Evolutionary conservation across 2,113 vertebrate species (phyloP).

Genomic region (Dermatemys mawii): DNA sequence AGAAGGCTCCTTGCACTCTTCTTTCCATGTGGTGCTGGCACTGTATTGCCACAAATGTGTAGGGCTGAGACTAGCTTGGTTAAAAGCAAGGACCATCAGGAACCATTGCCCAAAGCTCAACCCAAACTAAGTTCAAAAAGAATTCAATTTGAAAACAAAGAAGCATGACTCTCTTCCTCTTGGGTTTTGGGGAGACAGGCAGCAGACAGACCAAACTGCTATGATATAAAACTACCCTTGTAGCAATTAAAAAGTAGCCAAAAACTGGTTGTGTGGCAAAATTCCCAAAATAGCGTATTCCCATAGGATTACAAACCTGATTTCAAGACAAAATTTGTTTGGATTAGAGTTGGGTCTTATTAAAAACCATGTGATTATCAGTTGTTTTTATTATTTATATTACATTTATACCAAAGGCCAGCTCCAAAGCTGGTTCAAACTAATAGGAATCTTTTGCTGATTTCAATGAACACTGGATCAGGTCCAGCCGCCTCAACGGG

Average conservation of each 20-base stretch:
- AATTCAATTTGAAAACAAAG: conserved; percentile 21
- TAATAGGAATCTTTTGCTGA: background rate
- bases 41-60: background rate
- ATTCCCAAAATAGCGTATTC: background rate
- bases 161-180: conserved; percentile 18
- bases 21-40: background rate
- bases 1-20: background rate
- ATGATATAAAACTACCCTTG: background rate
- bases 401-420: background rate
- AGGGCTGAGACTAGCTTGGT: conserved; percentile 9
- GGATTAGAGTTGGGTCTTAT: background rate
- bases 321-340: background rate
- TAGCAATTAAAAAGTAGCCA: background rate
- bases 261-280: background rate
- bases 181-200: background rate
- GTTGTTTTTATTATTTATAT: conserved; percentile 2
- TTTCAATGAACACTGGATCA: background rate
- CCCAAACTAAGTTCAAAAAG: conserved; percentile 2
- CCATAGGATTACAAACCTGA: background rate
- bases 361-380: background rate
- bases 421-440: background rate
- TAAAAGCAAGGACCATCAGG: background rate
- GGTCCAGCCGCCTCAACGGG: background rate
- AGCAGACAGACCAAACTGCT: conserved; percentile 29
- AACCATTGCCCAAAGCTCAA: background rate